Evolutionary conservation across 1,140 invertebrate genomes (phyloP).

Genomic region (Heliothis subflexa): DNA sequence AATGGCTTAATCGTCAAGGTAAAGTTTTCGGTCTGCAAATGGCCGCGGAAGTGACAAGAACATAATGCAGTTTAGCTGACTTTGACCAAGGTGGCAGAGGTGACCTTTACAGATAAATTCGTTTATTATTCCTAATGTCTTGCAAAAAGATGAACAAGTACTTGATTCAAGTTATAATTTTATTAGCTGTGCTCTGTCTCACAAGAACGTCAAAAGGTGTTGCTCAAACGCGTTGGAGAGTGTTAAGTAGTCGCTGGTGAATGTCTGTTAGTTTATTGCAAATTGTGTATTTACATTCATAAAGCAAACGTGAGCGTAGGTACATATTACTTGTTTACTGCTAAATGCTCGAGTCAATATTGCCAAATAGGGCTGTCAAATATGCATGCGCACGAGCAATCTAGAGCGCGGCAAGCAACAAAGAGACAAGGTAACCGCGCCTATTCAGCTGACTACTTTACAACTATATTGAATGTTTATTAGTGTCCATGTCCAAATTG

Average conservation of each 20-base stretch:
- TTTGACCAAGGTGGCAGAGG: constrained; percentile 53
- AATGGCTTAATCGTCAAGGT: constrained; percentile 55
- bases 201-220: background rate
- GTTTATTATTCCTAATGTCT: constrained; percentile 50
- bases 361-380: constrained; percentile 55
- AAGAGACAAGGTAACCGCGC: constrained; percentile 43
- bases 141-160: constrained; percentile 9
- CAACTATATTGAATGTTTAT: constrained; percentile 13
- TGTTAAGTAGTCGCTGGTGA: constrained; percentile 59
- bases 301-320: constrained; percentile 55
- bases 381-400: constrained; percentile 22
- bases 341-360: constrained; percentile 60
- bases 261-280: constrained; percentile 57
- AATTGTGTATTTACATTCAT: constrained; percentile 63
- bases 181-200: constrained; percentile 9
- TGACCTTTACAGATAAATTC: constrained; percentile 47
- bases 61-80: constrained; percentile 49
- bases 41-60: constrained; percentile 60
- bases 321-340: constrained; percentile 53
- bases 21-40: constrained; percentile 53
- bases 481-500: constrained; percentile 6
- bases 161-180: background rate
- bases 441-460: constrained; percentile 15
- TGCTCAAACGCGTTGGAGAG: constrained; percentile 53
- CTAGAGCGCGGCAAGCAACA: constrained; percentile 31